These are phyloP conservation scores for Dryocosmus kuriphilus DNA, from an alignment of 2,888 invertebrate species.

Conservation along the genomic window DNA sequence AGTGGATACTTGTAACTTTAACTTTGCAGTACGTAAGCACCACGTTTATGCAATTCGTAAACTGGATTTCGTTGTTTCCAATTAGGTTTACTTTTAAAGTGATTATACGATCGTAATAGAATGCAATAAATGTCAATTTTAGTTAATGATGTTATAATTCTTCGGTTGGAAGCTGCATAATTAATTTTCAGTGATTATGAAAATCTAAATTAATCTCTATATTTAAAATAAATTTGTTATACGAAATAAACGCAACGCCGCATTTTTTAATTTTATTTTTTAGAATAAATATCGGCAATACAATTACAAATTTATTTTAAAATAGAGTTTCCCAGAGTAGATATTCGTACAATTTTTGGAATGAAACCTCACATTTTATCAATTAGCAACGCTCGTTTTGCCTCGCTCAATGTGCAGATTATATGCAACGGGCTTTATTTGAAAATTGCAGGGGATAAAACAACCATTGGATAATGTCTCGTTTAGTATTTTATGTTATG, in stretches of 20 bases:
- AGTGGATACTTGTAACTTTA: not conserved
- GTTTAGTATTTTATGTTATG: not conserved
- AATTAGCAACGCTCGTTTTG: slow-evolving; percentile 17
- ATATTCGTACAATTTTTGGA: not conserved
- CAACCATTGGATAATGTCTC: not conserved
- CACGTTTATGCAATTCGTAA: not conserved
- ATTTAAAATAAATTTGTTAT: too few relatives aligned
- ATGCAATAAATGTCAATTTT: not conserved
- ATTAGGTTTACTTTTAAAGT: not conserved
- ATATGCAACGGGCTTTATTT: slow-evolving; percentile 10
- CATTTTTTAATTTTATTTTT: not conserved
- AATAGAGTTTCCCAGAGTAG: not conserved
- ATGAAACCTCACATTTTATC: slow-evolving; percentile 21
- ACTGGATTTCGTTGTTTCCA: not conserved
- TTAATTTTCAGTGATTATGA: too few relatives aligned
- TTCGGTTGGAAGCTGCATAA: too few relatives aligned
- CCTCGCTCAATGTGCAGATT: not conserved
- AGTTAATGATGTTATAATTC: not conserved
- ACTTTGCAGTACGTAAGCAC: not conserved
- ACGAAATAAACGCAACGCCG: too few relatives aligned
- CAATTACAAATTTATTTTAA: not conserved
- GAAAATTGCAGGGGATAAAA: not conserved
- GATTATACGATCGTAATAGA: not conserved
- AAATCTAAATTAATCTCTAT: too few relatives aligned
- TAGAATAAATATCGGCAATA: not conserved